Evolutionary conservation across 2,113 vertebrate genomes (phyloP), one percentile per base, ranked within the genome.

Genomic region (Willisornis vidua): DNA sequence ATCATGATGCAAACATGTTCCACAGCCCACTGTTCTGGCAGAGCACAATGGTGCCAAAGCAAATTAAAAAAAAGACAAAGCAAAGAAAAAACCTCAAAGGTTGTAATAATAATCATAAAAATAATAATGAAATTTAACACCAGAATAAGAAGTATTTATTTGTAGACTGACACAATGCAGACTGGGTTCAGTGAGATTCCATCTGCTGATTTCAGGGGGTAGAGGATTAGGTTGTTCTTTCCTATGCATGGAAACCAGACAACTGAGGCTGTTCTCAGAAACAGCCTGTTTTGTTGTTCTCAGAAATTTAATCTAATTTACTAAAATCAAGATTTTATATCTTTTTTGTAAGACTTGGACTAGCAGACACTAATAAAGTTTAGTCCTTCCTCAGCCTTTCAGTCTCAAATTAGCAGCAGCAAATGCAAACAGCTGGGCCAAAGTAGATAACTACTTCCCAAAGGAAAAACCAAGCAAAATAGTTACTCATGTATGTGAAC

Each of bases 191-290:
- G 20, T 61, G 49, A 91, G 78, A 95, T 66, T 39, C 11, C 4
- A 9, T 85, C 67, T 70, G 26, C 31, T 94, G 76, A 78, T 85
- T 95, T 93, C 77, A 66, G 29, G 48, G 13, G 49, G 41, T 62
- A 93, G 84, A 87, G 59, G 59, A 80, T 83, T 61, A 86, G 17
- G 41, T 62, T 35, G 57, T 94, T 78, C 65, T 96, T 96, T 95
- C 57, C 72, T 88, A 28, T 68, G 52, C 26, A 86, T 35, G 28
- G 75, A 91, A 93, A 90, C 29, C 19, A 75, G 82, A 90, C 57
- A 93, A 55, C 52, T 7, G 6, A 92, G 22, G 24, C 43, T 95
- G 37, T 48, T 41, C 41, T 41, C 41, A 41, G 41, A 41, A 41
- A 41, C 41, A 41, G 41, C 41, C 41, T 41, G 41, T 89, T 88